A percentile compares a stretch with the other conserved stretches of the same genome.
These are phyloP conservation scores for Haplotaxodon microlepis DNA, from an alignment of 2,113 vertebrate genomes.

Conservation along the genomic window DNA sequence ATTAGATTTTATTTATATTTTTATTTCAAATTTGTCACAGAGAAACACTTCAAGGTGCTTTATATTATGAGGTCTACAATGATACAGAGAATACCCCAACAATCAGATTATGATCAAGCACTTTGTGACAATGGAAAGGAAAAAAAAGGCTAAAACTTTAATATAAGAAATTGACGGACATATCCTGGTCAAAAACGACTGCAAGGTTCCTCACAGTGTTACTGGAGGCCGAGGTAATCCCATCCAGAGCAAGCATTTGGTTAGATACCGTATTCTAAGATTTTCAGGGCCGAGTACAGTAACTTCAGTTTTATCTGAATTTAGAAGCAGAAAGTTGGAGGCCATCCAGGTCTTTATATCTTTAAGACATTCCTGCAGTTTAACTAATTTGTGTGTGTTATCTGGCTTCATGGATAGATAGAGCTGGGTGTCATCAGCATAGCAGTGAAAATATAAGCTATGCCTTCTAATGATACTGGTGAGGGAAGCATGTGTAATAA, in stretches of 20 bases:
- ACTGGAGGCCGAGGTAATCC: rapidly evolving
- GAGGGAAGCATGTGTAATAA: rapidly evolving
- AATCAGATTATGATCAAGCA: neutral
- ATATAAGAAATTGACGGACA: rapidly evolving
- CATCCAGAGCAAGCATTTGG: rapidly evolving
- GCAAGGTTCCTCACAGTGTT: neutral
- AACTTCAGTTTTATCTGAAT: neutral
- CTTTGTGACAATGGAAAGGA: rapidly evolving
- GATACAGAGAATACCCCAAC: neutral
- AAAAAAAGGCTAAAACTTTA: neutral
- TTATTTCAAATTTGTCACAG: neutral
- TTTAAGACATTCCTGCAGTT: neutral
- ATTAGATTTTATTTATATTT: neutral
- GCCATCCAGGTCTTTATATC: neutral
- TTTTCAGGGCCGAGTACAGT: neutral
- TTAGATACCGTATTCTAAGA: neutral
- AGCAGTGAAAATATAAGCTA: rapidly evolving
- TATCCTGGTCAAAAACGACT: neutral
- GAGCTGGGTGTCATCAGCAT: neutral
- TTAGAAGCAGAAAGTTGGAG: rapidly evolving
- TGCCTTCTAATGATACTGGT: neutral
- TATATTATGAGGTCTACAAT: neutral
- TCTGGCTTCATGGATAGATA: neutral
- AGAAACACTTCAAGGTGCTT: neutral
- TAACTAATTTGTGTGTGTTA: neutral